A percentile compares a stretch with the other conserved stretches of the same genome.
These are phyloP conservation scores for Epizoanthus rinbou DNA, from an alignment of 92 coral and sea anemone species.

Conservation along the genomic window DNA sequence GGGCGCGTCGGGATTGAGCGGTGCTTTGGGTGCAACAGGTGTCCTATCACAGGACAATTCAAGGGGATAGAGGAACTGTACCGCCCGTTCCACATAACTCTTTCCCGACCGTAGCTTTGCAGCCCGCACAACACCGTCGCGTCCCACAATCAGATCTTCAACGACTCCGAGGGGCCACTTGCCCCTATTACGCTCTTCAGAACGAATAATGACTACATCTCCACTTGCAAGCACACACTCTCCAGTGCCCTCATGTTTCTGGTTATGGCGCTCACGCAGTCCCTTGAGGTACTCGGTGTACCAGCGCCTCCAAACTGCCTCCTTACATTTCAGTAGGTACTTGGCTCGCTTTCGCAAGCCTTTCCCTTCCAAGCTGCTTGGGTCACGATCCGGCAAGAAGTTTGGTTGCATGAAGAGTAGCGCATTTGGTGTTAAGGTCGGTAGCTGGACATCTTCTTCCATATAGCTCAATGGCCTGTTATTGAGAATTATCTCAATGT, in stretches of 20 bases:
- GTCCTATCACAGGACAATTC: neutral
- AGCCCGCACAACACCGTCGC: no score
- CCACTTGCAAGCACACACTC: neutral
- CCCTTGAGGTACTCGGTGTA: slow-evolving; percentile 8
- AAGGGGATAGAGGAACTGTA: neutral
- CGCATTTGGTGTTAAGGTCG: neutral
- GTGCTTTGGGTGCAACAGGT: no score
- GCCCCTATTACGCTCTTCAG: slow-evolving; percentile 20
- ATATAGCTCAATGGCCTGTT: neutral
- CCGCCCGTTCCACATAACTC: neutral
- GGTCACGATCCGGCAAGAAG: slow-evolving; percentile 4
- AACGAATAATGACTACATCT: slow-evolving; percentile 6
- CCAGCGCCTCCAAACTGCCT: slow-evolving; percentile 15
- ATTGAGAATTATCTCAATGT: slow-evolving; percentile 2
- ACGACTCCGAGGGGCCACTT: slow-evolving; percentile 26
- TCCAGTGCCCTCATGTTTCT: no score
- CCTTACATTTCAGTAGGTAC: neutral
- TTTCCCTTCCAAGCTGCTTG: neutral
- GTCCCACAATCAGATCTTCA: neutral
- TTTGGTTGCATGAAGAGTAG: neutral
- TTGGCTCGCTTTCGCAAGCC: neutral
- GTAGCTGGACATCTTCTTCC: slow-evolving; percentile 16
- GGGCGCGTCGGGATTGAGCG: no score
- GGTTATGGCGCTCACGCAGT: slow-evolving; percentile 7
- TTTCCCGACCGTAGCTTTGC: neutral